Evolutionary conservation across 2,888 invertebrate species (phyloP), one percentile per base, ranked within the genome.

Genomic region (Dolomedes plantarius): DNA sequence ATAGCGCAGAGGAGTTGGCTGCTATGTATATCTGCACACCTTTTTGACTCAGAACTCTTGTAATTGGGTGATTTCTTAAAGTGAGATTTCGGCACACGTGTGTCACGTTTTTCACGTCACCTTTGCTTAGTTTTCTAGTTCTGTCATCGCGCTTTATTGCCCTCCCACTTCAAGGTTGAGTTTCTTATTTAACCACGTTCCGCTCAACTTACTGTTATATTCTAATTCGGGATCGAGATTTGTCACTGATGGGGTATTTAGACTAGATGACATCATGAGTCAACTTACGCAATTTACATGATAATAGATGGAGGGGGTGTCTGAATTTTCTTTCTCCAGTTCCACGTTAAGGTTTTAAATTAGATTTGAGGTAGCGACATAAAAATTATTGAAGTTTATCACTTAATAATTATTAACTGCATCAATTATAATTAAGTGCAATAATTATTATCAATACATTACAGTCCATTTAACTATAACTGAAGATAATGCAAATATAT

Each of bases 121-220:
- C 16, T 62, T 83, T 72, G 29, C 39, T 76, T 46, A 39, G 46
- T 67, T 36, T 56, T 23, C 7, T 13, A 32, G 64, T 65, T 65
- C 71, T 46, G 39, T 76, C 82, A 83, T 71, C 72, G 19, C 13
- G 32, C 50, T 50, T 76, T 75, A 65, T 50, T 31, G 19, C 31
- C 31, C 76, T 50, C 76, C 72, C 65, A 46, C 74, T 68, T 83
- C 82, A 83, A 83, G 82, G 82, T 83, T 83, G 74, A 50, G 67
- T 31, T 46, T 29, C 41, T 65, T 67, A 46, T 23, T 67, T 67
- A 19, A 67, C 31, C n/a, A 3, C 67, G 32, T 67, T 67, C n/a
- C 67, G 36, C 32, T 67, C 36, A 19, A 36, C 19, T 67, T 67
- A 32, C 28, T 67, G 67, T 32, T 67, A 31, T 0, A 23, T 19